A percentile compares a stretch with the other conserved stretches of the same genome.
Evolutionary conservation across 2,113 vertebrate genomes (phyloP).

Genomic region (Hylia prasina): DNA sequence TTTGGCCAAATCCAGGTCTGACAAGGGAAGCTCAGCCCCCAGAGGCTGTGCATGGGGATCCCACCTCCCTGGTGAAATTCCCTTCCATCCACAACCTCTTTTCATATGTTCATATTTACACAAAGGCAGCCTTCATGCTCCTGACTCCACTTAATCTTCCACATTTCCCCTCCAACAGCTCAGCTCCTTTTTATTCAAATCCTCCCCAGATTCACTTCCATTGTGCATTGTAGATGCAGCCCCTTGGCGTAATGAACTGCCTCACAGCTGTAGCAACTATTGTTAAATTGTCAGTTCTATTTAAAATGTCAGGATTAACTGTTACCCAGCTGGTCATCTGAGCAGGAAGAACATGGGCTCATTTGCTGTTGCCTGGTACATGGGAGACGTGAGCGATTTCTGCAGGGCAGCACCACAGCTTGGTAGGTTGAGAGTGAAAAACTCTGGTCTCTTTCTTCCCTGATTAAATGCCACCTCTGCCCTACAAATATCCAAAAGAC

Average conservation of each 20-base stretch:
- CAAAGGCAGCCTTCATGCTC: not conserved
- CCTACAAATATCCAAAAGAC: not conserved
- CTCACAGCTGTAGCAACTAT: not conserved
- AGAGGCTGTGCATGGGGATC: not conserved
- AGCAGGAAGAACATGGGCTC: not conserved
- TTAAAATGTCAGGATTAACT: slow-evolving; percentile 17
- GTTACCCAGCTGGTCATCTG: not conserved
- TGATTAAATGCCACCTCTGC: not conserved
- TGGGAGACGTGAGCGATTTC: not conserved
- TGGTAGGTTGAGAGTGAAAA: not conserved
- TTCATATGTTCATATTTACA: not conserved
- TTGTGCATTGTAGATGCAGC: not conserved
- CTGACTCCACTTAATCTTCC: not conserved
- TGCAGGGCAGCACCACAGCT: not conserved
- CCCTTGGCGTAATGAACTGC: not conserved
- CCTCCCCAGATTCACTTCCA: not conserved
- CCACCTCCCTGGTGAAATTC: not conserved
- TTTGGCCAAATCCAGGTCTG: not conserved
- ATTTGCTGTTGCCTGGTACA: not conserved
- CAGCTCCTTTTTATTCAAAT: slow-evolving; percentile 1
- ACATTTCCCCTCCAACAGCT: not conserved
- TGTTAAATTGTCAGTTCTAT: not conserved
- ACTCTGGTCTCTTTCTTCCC: not conserved
- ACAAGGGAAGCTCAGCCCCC: not conserved
- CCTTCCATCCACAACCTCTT: not conserved